Conservation (phyloP, 2,113 vertebrate species). For the Nannospalax galili region DNA sequence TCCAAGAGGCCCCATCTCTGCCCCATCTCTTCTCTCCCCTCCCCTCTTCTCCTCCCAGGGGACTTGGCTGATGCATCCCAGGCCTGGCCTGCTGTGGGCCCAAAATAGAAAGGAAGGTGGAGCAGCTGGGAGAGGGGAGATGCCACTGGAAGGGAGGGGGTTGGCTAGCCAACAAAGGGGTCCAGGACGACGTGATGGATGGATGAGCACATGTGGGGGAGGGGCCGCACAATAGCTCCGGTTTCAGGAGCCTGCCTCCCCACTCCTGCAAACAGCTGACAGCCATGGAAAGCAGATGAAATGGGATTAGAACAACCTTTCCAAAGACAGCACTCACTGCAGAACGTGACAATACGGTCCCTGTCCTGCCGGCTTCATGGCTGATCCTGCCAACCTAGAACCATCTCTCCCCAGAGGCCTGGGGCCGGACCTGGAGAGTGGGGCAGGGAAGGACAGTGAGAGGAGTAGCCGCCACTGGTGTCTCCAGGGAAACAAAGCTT, state of each 20-base stretch:
- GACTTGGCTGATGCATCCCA: slow-evolving; percentile 20
- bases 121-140: slow-evolving; percentile 33
- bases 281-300: slow-evolving; percentile 68
- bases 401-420: slow-evolving; percentile 50
- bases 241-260: slow-evolving; percentile 64
- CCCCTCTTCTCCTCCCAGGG: not conserved
- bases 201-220: not conserved
- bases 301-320: slow-evolving; percentile 75
- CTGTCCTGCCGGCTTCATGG: slow-evolving; percentile 8
- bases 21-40: not conserved
- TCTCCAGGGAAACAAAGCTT: slow-evolving; percentile 56
- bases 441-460: not conserved
- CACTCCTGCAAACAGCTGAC: slow-evolving; percentile 73
- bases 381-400: slow-evolving; percentile 54
- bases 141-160: slow-evolving; percentile 62
- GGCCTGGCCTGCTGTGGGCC: slow-evolving; percentile 46
- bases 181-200: slow-evolving; percentile 47
- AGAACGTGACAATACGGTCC: slow-evolving; percentile 55
- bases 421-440: not conserved
- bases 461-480: not conserved
- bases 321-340: slow-evolving; percentile 49
- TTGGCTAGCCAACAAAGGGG: slow-evolving; percentile 39
- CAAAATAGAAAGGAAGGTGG: slow-evolving; percentile 69
- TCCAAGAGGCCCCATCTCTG: not conserved
- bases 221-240: not conserved